A percentile compares a stretch with the other conserved stretches of the same genome.
Conservation (phyloP, 2,888 invertebrate species). For the Hofmannophila pseudospretella region DNA sequence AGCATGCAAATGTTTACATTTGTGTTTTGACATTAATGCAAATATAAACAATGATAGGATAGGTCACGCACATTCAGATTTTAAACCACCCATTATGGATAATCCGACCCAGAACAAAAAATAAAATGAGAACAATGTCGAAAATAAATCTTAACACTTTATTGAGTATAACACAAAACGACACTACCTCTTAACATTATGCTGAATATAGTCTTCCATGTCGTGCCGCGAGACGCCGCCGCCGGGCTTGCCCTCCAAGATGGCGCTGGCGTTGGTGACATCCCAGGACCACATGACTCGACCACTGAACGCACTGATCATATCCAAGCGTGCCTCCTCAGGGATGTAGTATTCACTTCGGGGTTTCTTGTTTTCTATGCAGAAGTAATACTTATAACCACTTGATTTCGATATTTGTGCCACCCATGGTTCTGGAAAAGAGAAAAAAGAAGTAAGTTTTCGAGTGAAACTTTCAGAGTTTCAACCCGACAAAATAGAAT, state of each 20-base stretch:
- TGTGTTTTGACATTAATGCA: no score
- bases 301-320: slow-evolving; percentile 38
- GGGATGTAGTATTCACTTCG: slow-evolving; percentile 52
- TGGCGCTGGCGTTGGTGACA: slow-evolving; percentile 46
- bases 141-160: slow-evolving; percentile 1
- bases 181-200: slow-evolving; percentile 24
- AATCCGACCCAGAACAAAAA: no score
- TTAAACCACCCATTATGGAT: no score
- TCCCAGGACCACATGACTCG: slow-evolving; percentile 66
- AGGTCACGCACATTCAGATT: no score
- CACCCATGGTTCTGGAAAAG: slow-evolving; percentile 62
- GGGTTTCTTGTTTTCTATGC: slow-evolving; percentile 32
- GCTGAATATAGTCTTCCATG: slow-evolving; percentile 46
- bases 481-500: no score
- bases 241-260: slow-evolving; percentile 42
- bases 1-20: no score
- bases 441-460: background rate
- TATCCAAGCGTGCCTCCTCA: slow-evolving; percentile 49
- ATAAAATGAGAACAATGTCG: no score
- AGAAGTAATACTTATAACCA: slow-evolving; percentile 52
- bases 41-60: no score
- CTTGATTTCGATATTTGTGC: slow-evolving; percentile 58
- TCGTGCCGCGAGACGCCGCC: slow-evolving; percentile 40
- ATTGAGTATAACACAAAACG: background rate
- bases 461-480: no score